Conservation (phyloP, 2,113 vertebrate genomes). For the Dipodomys stephensi region DNA sequence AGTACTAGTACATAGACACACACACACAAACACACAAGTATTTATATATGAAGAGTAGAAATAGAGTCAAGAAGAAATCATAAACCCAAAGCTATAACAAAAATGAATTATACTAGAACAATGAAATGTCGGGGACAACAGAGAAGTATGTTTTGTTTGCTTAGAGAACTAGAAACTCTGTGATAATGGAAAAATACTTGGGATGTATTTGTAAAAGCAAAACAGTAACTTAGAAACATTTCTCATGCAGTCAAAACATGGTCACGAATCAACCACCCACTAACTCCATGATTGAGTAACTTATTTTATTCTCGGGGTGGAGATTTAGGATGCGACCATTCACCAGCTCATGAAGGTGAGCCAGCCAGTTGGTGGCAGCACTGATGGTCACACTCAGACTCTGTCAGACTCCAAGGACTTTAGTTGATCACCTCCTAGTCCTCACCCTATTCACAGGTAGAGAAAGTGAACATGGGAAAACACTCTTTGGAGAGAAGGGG, state of each 20-base stretch:
- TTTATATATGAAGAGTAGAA: not conserved
- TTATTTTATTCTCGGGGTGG: not conserved
- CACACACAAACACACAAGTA: no score
- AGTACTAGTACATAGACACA: no score
- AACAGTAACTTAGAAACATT: not conserved
- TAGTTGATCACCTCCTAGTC: not conserved
- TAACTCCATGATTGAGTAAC: not conserved
- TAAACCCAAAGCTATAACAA: not conserved
- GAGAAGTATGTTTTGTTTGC: not conserved
- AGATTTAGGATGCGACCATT: not conserved
- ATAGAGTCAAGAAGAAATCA: not conserved
- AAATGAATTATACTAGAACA: not conserved
- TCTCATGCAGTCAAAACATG: not conserved
- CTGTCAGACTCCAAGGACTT: not conserved
- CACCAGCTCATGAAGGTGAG: not conserved
- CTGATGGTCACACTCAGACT: not conserved
- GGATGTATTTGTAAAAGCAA: not conserved
- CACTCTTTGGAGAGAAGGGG: not conserved
- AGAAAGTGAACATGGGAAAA: not conserved
- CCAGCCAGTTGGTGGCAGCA: not conserved
- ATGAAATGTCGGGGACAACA: not conserved
- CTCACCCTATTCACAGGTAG: not conserved
- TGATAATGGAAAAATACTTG: not conserved
- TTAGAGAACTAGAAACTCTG: not conserved
- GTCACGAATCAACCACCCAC: not conserved